Evolutionary conservation across 2,113 vertebrate genomes (phyloP), one percentile per base, ranked within the genome.

Genomic region (Dinomys branickii): DNA sequence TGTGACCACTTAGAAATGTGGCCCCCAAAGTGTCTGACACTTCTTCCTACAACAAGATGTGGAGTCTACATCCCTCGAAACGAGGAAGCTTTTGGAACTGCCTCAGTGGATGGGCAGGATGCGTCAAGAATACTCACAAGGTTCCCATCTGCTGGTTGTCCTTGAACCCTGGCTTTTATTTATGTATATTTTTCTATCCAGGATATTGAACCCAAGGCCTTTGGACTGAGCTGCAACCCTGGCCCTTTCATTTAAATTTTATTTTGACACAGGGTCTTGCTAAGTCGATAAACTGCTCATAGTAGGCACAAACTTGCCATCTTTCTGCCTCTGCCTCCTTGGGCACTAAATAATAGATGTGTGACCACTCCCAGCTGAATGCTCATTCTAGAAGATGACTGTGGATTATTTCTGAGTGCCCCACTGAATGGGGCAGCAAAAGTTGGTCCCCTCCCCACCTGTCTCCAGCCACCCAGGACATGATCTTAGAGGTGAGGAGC

Each of bases 11-110:
- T 28, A 14, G 41, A 28, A 44, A 44, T 28, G 11, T 28, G 20
- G 7, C 20, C 12, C 7, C 1, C 11, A 3, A 16, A 12, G 38
- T 35, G 24, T 38, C 1, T 33, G 38, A n/a, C 8, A 11, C 3
- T 7, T 41, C 44, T 16, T 16, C 44, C 28, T 58, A 47, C 44
- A 20, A 38, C 44, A 22, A 85, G 38, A 8, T 13, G 10, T n/a
- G 20, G 0, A 12, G 1, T 35, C 22, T 58, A 2, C 14, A 30
- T 65, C 13, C 67, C 71, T 17, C n/a, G 17, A 30, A 52, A 44
- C 14, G 17, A 2, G 5, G 12, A 50, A 56, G 56, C 1, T 17
- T 41, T 16, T 75, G 78, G 73, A 84, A 75, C 1, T 0, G 1
- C 30, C 19, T 54, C 3, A 7, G 13, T 17, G 73, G 1, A 5